phyloP scores from a whole-genome alignment of 1,140 invertebrate species.

The Medauroidea extradentata region DNA sequence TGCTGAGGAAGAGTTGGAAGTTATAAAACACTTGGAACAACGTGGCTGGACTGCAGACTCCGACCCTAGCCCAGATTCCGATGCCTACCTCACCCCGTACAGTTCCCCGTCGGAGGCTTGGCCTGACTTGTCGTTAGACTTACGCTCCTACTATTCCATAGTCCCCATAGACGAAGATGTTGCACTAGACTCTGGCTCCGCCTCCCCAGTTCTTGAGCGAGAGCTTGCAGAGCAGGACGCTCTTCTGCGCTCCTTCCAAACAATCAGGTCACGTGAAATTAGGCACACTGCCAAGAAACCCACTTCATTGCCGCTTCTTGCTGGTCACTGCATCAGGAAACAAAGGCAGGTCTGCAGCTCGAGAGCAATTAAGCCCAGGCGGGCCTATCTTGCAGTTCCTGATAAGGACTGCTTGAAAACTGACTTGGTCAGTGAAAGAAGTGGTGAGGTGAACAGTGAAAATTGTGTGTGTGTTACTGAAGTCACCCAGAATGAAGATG shows the following conservation, averaged over 20 bases:
- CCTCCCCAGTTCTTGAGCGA: conserved; percentile 19
- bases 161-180: conserved; percentile 28
- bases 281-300: conserved; percentile 17
- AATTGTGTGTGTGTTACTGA: too few relatives aligned
- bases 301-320: conserved; percentile 5
- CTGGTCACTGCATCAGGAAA: conserved; percentile 11
- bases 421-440: too few relatives aligned
- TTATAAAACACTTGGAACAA: conserved; percentile 6
- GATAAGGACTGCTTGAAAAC: too few relatives aligned
- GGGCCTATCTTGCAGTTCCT: neutral
- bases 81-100: conserved; percentile 13
- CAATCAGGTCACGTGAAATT: conserved; percentile 24
- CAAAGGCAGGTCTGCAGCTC: neutral
- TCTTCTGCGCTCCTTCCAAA: conserved; percentile 29
- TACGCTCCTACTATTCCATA: conserved; percentile 26
- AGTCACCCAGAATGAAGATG: too few relatives aligned
- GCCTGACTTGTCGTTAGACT: neutral
- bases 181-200: neutral
- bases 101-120: conserved; percentile 11
- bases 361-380: neutral
- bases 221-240: conserved; percentile 34
- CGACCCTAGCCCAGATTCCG: conserved; percentile 12
- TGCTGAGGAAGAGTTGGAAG: conserved; percentile 5
- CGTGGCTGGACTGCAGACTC: conserved; percentile 1
- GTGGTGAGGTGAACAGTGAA: neutral